Evolutionary conservation across 2,888 invertebrate species (phyloP), one percentile per base, ranked within the genome.

Genomic region (Silvanus unidentatus): DNA sequence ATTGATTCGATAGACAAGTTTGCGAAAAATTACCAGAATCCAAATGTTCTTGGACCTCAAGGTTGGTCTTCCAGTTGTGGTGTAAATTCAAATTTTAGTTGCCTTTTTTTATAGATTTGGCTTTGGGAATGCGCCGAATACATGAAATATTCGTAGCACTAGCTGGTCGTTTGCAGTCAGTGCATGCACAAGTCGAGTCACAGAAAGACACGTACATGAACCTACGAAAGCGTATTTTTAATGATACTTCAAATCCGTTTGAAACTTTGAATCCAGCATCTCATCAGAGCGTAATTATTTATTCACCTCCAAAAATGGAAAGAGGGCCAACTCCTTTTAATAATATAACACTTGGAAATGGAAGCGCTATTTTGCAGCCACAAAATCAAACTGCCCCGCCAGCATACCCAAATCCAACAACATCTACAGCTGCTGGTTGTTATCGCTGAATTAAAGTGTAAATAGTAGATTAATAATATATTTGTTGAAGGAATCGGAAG

Each of bases 201-300:
- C 88, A 89, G 62, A 92, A 91, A 69, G 88, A 90, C 45, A 86
- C 87, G 54, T 92, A 87, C 65, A 71, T 90, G n/a, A 87, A 86
- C 65, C 77, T 90, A 37, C 72, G 91, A 29, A 86, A 85, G 64
- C 84, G 87, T 56, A 78, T 88, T 12, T 76, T 85, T 34, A 84
- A 88, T 45, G 92, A 93, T 60, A 76, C 79, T 3, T 80, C 82
- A 2, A 84, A 90, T 60, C 84, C 91, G 0, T 92, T 92, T 64
- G 85, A 81, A 53, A 44, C 8, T 34, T 47, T 28, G 6, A 13
- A 13, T 9, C n/a, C 3, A 10, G 4, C 15, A 14, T 43, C 52
- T 27, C 52, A 46, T 37, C 42, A 45, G 43, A 68, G 67, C 2
- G 62, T 67, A 9, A 49, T 62, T 16, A 63, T 65, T 41, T 55